phyloP scores from a whole-genome alignment of 2,797 vertebrate species.

The Champsocephalus gunnari region DNA sequence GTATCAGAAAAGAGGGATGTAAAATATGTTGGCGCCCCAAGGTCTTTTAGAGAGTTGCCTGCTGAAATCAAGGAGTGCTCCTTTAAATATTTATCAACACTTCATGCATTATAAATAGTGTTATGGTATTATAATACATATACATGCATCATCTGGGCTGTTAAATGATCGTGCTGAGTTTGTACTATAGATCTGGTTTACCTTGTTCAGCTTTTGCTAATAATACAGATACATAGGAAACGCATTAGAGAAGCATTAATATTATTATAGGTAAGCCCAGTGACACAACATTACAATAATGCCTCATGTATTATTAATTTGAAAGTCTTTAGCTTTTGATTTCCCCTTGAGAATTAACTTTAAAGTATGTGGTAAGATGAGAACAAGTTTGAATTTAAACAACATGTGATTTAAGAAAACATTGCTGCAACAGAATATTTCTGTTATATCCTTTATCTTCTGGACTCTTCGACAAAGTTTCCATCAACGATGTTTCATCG shows the following conservation, averaged over 20 bases:
- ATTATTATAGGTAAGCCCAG: neutral
- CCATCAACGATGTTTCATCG: too few relatives aligned
- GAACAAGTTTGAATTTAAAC: neutral
- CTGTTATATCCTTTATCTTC: too few relatives aligned
- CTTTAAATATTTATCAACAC: conserved; percentile 36
- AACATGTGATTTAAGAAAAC: neutral
- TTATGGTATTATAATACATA: conserved; percentile 28
- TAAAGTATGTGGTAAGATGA: neutral
- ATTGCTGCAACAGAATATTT: too few relatives aligned
- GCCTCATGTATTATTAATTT: neutral
- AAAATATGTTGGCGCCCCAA: neutral
- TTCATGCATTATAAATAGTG: conserved; percentile 40
- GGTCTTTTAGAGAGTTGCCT: conserved; percentile 17
- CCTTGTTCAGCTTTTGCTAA: neutral
- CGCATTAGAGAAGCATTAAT: neutral
- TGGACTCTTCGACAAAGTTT: too few relatives aligned
- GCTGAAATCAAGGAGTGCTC: conserved; percentile 25
- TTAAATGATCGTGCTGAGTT: conserved; percentile 12
- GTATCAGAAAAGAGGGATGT: conserved; percentile 2
- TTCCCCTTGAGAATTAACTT: neutral
- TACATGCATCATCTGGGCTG: conserved; percentile 14
- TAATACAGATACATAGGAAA: neutral
- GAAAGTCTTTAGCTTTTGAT: neutral
- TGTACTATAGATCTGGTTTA: conserved; percentile 9
- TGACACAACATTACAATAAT: conserved; percentile 1